Conservation (phyloP, 2,113 vertebrate genomes). For the Halichoeres trimaculatus region DNA sequence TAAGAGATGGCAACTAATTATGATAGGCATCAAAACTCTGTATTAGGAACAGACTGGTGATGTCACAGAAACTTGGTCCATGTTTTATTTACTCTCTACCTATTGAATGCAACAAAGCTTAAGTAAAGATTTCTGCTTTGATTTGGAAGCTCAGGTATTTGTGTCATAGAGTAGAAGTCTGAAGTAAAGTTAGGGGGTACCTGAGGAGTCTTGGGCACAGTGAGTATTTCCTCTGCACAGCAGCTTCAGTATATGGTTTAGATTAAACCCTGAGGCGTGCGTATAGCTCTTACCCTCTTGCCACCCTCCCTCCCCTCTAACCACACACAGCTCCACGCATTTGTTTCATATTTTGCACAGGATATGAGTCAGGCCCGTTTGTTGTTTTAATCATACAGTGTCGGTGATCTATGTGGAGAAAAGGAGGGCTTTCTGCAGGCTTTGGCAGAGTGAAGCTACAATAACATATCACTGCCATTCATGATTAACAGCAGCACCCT, state of each 20-base stretch:
- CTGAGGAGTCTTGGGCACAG: background rate
- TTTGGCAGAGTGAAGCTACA: constrained; percentile 54
- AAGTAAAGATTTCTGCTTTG: too few relatives aligned
- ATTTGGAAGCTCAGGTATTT: too few relatives aligned
- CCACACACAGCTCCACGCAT: constrained; percentile 43
- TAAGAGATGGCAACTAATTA: too few relatives aligned
- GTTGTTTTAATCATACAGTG: constrained; percentile 80
- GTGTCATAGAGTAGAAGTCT: too few relatives aligned
- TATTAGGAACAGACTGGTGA: too few relatives aligned
- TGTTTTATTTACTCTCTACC: too few relatives aligned
- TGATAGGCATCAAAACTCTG: too few relatives aligned
- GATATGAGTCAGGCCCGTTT: constrained; percentile 77
- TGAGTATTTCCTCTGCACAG: constrained; percentile 20
- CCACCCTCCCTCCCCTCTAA: constrained; percentile 21
- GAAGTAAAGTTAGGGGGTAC: too few relatives aligned
- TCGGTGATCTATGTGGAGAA: constrained; percentile 77
- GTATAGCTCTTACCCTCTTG: constrained; percentile 49
- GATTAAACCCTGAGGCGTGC: constrained; percentile 75
- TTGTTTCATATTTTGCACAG: constrained; percentile 79
- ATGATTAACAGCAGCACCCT: constrained; percentile 64
- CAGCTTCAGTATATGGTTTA: constrained; percentile 66
- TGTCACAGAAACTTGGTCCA: too few relatives aligned
- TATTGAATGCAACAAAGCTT: too few relatives aligned
- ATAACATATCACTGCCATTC: constrained; percentile 68
- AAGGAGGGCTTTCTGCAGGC: constrained; percentile 29